Conservation (phyloP, 2,888 invertebrate genomes). For the Macrosiphum euphorbiae region DNA sequence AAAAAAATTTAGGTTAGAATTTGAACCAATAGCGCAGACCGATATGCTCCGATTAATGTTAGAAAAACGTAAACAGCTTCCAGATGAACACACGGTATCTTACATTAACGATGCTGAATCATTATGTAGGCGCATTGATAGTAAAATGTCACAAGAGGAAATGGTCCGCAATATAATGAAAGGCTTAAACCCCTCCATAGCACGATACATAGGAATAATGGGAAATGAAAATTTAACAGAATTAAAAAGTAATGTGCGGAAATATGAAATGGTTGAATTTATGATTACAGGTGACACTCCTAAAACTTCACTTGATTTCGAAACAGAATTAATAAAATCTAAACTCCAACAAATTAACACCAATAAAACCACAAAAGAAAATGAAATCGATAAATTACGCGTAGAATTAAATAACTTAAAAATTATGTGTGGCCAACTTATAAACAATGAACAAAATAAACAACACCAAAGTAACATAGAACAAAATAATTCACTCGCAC, state of each 20-base stretch:
- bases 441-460: no score
- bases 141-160: background rate
- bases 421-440: no score
- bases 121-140: background rate
- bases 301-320: background rate
- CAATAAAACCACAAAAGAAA: background rate
- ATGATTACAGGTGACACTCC: background rate
- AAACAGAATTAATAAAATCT: background rate
- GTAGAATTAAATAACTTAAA: no score
- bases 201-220: slow-evolving; percentile 5
- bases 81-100: background rate
- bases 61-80: background rate
- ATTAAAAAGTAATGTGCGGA: background rate
- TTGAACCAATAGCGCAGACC: background rate
- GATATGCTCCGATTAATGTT: background rate
- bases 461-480: no score
- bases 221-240: background rate
- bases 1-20: background rate
- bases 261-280: slow-evolving; percentile 29
- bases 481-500: no score
- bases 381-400: background rate
- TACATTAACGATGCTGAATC: background rate
- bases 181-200: background rate
- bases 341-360: background rate
- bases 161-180: slow-evolving; percentile 1